Conservation (phyloP, 2,797 vertebrate genomes). For the Phyllotis vaccarum region DNA sequence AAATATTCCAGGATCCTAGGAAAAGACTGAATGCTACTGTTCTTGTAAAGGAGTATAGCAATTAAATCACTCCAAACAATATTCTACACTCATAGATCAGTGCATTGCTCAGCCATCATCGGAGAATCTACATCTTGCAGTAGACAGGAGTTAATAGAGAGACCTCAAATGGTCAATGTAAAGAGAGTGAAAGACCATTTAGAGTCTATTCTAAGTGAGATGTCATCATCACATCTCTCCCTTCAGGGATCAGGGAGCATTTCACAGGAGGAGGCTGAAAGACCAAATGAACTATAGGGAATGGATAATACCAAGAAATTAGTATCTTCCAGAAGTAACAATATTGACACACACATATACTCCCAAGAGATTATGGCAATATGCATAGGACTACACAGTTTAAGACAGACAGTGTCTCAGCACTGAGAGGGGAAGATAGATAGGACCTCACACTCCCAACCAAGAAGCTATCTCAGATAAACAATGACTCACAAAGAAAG, state of each 20-base stretch:
- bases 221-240: neutral
- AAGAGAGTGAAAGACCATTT: neutral
- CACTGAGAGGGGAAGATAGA: neutral
- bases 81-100: neutral
- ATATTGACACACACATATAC: neutral
- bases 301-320: neutral
- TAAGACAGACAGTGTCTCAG: neutral
- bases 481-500: neutral
- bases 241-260: neutral
- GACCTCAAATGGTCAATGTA: neutral
- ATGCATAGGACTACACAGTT: neutral
- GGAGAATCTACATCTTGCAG: neutral
- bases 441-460: neutral
- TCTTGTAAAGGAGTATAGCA: neutral
- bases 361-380: neutral
- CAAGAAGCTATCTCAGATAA: neutral
- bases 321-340: neutral
- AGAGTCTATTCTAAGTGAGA: neutral
- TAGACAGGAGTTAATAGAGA: neutral
- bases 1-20: too few species aligned
- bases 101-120: neutral
- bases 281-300: neutral
- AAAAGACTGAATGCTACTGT: too few species aligned
- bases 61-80: neutral
- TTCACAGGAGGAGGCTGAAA: neutral